Conservation (phyloP, 1,140 invertebrate genomes). For the Galendromus occidentalis region DNA sequence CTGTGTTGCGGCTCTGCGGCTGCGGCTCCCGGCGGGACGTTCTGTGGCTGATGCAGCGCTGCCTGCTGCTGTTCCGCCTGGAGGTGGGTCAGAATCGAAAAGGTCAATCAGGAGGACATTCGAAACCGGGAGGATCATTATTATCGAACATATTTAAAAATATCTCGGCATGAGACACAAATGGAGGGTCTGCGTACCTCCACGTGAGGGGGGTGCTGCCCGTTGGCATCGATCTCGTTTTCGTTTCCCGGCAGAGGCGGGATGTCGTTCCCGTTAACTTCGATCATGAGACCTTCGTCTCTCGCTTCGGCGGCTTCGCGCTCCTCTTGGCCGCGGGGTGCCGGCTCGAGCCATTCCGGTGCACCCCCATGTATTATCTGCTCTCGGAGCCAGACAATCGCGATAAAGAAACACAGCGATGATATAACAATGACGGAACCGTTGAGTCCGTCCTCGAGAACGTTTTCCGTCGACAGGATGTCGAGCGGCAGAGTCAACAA, state of each 20-base stretch:
- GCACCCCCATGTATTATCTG: constrained; percentile 93
- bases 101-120: too few species aligned
- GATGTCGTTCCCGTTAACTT: neutral
- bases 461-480: constrained; percentile 75
- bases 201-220: constrained; percentile 10
- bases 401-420: constrained; percentile 88
- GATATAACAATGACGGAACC: constrained; percentile 91
- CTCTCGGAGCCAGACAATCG: constrained; percentile 86
- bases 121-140: too few species aligned
- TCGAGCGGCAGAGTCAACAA: constrained; percentile 67
- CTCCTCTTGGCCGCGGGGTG: constrained; percentile 30
- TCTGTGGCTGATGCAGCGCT: too few species aligned
- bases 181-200: neutral
- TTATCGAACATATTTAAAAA: neutral
- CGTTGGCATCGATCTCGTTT: constrained; percentile 24
- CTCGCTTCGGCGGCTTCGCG: constrained; percentile 21
- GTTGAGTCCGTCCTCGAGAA: constrained; percentile 78
- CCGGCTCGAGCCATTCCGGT: constrained; percentile 66
- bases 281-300: constrained; percentile 9
- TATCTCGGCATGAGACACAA: neutral
- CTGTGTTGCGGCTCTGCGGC: too few species aligned
- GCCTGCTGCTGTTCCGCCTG: too few species aligned
- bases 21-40: too few species aligned
- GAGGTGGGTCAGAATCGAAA: too few species aligned
- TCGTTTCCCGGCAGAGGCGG: constrained; percentile 15